These are phyloP conservation scores for Hypomesus transpacificus DNA, from an alignment of 2,113 vertebrate species.

Conservation along the genomic window DNA sequence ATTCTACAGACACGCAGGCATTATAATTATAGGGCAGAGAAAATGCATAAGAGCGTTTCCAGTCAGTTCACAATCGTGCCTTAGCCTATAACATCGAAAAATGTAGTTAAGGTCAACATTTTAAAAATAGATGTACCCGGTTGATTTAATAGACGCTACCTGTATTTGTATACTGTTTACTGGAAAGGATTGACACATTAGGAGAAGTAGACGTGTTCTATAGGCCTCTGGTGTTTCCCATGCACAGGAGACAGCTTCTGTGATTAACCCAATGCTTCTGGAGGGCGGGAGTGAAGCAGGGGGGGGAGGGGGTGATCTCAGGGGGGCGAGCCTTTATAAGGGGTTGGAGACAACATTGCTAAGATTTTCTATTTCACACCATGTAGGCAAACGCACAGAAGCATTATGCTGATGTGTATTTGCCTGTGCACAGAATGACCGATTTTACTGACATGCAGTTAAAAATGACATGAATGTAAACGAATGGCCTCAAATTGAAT, in stretches of 20 bases:
- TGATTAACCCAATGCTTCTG: neutral
- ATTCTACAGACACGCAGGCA: too few species aligned
- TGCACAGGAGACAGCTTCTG: neutral
- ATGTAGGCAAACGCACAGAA: neutral
- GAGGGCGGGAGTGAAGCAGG: neutral
- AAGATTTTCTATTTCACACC: neutral
- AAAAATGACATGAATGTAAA: neutral
- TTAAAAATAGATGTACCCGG: too few species aligned
- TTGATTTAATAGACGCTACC: too few species aligned
- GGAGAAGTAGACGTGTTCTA: too few species aligned
- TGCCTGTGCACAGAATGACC: neutral
- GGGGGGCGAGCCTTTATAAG: conserved; percentile 42
- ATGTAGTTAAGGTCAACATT: too few species aligned
- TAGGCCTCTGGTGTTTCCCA: neutral
- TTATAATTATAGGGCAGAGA: too few species aligned
- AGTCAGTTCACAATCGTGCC: too few species aligned
- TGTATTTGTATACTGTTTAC: too few species aligned
- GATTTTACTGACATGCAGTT: neutral
- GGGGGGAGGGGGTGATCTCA: conserved; percentile 4
- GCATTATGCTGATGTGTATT: neutral
- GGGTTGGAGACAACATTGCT: neutral
- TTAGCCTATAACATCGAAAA: too few species aligned
- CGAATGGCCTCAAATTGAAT: too few species aligned
- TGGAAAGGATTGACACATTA: too few species aligned
- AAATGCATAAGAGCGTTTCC: too few species aligned